Evolutionary conservation across 1,140 invertebrate genomes (phyloP).

Genomic region (Pinna nobilis): DNA sequence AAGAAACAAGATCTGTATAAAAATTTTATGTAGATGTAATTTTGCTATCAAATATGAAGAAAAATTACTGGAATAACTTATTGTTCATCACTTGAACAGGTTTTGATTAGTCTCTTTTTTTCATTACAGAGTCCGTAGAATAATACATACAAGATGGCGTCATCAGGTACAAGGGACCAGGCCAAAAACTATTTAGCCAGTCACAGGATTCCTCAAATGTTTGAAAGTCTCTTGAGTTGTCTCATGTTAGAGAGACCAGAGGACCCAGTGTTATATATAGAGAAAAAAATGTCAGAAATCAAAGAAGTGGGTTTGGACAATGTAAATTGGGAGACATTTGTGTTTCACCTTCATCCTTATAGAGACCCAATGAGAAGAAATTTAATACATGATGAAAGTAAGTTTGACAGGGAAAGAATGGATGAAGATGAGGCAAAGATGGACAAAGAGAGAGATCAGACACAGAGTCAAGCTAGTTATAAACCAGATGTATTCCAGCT

Average conservation of each 20-base stretch:
- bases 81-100: no score
- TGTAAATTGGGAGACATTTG: constrained; percentile 73
- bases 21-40: no score
- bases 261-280: constrained; percentile 68
- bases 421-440: constrained; percentile 40
- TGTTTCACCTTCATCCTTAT: constrained; percentile 68
- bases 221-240: constrained; percentile 68
- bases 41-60: no score
- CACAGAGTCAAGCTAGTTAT: constrained; percentile 44
- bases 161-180: constrained; percentile 56
- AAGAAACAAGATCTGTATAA: no score
- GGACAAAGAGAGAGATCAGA: constrained; percentile 33
- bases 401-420: constrained; percentile 65
- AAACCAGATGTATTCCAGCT: constrained; percentile 64
- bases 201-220: constrained; percentile 70
- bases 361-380: constrained; percentile 58
- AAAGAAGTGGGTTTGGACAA: constrained; percentile 66
- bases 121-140: constrained; percentile 3
- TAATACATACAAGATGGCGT: constrained; percentile 23
- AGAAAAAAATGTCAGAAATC: constrained; percentile 66
- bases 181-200: constrained; percentile 66
- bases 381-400: constrained; percentile 66
- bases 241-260: constrained; percentile 70
- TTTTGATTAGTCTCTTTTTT: background rate
- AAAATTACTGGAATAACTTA: no score